phyloP scores from a whole-genome alignment of 2,888 invertebrate genomes.

The Thymelicus acteon region DNA sequence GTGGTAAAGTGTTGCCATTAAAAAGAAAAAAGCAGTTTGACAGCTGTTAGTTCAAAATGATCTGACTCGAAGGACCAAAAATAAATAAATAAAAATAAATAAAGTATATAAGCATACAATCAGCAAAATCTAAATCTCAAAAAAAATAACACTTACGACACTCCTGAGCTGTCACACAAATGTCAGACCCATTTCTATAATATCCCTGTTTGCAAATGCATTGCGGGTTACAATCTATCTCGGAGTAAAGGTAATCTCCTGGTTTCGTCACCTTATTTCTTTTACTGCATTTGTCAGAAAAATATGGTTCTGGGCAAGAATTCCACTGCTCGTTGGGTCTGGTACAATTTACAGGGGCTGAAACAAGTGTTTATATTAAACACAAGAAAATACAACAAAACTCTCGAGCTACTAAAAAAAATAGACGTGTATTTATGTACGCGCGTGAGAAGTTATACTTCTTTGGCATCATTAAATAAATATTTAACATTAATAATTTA shows the following conservation, averaged over 20 bases:
- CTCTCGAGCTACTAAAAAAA: no score
- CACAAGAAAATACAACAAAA: neutral
- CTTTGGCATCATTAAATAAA: no score
- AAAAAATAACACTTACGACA: conserved; percentile 45
- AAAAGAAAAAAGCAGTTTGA: no score
- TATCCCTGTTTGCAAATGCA: conserved; percentile 52
- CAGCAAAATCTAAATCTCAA: no score
- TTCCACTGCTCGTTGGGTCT: conserved; percentile 55
- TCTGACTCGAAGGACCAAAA: no score
- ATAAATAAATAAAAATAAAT: no score
- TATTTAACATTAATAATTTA: no score
- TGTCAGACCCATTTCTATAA: conserved; percentile 47
- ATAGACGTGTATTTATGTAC: no score
- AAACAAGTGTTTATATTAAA: neutral
- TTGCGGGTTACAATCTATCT: conserved; percentile 47
- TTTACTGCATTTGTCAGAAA: conserved; percentile 50
- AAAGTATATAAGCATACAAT: no score
- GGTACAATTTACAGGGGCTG: conserved; percentile 55
- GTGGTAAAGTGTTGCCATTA: no score
- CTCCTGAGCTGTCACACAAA: conserved; percentile 49
- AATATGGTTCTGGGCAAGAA: conserved; percentile 51
- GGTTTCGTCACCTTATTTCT: conserved; percentile 29
- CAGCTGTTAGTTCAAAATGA: no score
- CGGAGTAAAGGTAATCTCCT: conserved; percentile 38
- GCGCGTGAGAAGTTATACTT: no score